These are phyloP conservation scores for Eurystomus glaucurus DNA, from an alignment of 2,797 vertebrate species.

Conservation along the genomic window DNA sequence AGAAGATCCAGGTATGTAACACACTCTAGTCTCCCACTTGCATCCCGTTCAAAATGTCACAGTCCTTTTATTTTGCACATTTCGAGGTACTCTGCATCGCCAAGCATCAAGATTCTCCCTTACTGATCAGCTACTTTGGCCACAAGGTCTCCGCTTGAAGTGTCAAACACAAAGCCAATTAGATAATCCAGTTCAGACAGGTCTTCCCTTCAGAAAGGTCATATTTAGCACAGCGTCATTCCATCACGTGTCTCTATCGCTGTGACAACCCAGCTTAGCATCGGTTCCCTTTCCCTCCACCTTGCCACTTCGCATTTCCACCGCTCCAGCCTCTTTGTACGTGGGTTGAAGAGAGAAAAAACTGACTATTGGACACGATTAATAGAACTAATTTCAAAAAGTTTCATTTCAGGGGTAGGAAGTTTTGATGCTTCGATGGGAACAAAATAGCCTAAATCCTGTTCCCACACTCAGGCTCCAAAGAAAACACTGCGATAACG, in stretches of 20 bases:
- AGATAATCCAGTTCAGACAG: not conserved
- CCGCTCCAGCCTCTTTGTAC: not conserved
- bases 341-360: rapidly evolving
- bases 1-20: not conserved
- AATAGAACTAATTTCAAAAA: not conserved
- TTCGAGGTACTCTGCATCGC: not conserved
- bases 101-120: not conserved
- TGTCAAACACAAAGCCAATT: not conserved
- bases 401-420: not conserved
- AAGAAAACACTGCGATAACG: not conserved
- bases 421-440: not conserved
- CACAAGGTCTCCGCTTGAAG: not conserved
- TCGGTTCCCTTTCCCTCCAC: not conserved
- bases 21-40: not conserved
- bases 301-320: not conserved
- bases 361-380: not conserved
- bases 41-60: not conserved
- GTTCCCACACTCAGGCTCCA: not conserved
- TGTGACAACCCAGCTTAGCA: not conserved
- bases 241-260: not conserved
- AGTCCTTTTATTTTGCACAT: not conserved
- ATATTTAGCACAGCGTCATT: not conserved
- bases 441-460: not conserved
- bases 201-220: slow-evolving; percentile 22
- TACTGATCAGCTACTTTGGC: not conserved